Percentiles rank a stretch among this genome's conserved stretches.
phyloP scores from a whole-genome alignment of 2,113 vertebrate species.

The Neotoma lepida region DNA sequence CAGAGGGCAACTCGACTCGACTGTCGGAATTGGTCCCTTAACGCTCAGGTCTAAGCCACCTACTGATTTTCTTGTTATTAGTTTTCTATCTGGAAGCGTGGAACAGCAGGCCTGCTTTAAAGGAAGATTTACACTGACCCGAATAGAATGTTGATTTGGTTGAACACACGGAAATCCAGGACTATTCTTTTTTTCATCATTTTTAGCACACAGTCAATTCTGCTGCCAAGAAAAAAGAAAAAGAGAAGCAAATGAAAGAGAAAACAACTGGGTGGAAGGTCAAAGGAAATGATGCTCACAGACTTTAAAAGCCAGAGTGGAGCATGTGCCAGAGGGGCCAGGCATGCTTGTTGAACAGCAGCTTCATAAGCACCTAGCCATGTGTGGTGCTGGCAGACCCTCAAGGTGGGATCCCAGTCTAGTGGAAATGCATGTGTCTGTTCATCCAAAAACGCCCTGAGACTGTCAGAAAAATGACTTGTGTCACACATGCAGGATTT shows the following conservation, averaged over 20 bases:
- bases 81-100: constrained; percentile 33
- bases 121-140: constrained; percentile 5
- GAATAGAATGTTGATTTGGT: background rate
- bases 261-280: constrained; percentile 56
- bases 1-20: background rate
- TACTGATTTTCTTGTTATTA: background rate
- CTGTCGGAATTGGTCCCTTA: background rate
- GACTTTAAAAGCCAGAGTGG: background rate
- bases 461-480: constrained; percentile 16
- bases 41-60: background rate
- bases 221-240: constrained; percentile 17
- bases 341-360: background rate
- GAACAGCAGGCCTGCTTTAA: background rate
- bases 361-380: background rate
- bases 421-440: background rate
- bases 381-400: background rate
- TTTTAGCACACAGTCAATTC: constrained; percentile 40
- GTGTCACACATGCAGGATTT: background rate
- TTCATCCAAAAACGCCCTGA: background rate
- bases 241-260: background rate
- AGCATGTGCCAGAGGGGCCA: background rate
- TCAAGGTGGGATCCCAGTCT: rapidly evolving
- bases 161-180: background rate
- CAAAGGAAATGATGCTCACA: constrained; percentile 10
- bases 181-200: background rate